A percentile compares a stretch with the other conserved stretches of the same genome.
phyloP scores from a whole-genome alignment of 2,797 vertebrate genomes.

The Mormyrus hasselquistii region DNA sequence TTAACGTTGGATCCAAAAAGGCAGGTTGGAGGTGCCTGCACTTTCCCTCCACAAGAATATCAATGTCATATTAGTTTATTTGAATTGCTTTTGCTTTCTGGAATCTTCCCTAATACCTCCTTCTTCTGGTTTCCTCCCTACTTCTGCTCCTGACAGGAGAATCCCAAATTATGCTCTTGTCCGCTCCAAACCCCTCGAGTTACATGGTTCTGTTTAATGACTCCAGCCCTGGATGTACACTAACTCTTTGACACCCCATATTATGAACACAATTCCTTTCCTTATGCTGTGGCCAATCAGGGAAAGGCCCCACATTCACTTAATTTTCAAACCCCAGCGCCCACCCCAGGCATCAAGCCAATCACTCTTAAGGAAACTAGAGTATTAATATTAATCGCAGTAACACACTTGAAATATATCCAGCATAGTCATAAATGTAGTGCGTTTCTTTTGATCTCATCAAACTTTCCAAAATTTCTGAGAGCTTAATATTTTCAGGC shows the following conservation, averaged over 20 bases:
- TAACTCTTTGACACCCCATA: not conserved
- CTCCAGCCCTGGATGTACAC: not conserved
- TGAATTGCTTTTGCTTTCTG: not conserved
- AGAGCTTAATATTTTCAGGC: not conserved
- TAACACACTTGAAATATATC: not conserved
- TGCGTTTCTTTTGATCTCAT: not conserved
- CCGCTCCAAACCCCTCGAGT: not conserved
- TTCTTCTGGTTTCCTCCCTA: not conserved
- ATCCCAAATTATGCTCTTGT: not conserved
- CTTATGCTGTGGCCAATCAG: not conserved
- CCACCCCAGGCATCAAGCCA: not conserved
- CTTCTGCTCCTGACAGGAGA: not conserved
- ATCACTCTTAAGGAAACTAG: not conserved
- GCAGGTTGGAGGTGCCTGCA: not conserved
- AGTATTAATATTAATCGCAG: not conserved
- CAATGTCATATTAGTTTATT: not conserved
- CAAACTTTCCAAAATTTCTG: not conserved
- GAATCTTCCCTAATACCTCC: not conserved
- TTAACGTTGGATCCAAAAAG: not conserved
- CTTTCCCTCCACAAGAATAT: not conserved
- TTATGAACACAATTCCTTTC: not conserved
- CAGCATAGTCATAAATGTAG: not conserved
- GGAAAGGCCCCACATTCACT: not conserved
- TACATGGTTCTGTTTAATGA: not conserved
- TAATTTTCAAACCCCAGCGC: not conserved